Evolutionary conservation across 2,797 vertebrate species (phyloP).

Genomic region (Cercopithecus diana): DNA sequence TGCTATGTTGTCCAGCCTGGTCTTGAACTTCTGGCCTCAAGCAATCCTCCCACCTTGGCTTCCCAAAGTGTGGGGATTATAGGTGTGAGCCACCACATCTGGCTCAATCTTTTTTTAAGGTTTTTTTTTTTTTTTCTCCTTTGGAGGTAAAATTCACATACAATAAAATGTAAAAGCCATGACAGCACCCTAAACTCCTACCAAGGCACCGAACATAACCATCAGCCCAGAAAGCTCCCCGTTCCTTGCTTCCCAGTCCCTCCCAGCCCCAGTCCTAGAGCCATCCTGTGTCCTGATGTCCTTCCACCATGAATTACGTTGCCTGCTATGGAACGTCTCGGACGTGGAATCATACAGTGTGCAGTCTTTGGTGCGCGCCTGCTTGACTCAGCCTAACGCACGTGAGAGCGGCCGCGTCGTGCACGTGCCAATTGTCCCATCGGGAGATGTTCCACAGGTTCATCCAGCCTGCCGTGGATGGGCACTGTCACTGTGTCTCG

Average conservation of each 20-base stretch:
- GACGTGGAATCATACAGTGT: rapidly evolving
- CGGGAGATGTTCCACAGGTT: rapidly evolving
- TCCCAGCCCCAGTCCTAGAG: background rate
- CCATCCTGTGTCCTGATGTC: background rate
- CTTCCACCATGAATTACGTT: background rate
- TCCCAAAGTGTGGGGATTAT: background rate
- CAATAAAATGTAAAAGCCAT: background rate
- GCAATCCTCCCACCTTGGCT: background rate
- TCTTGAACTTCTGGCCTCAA: background rate
- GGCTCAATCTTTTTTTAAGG: background rate
- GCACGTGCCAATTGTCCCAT: rapidly evolving
- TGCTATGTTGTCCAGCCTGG: background rate
- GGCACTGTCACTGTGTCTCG: background rate
- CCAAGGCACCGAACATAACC: background rate
- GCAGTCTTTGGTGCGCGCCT: rapidly evolving
- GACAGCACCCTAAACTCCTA: background rate
- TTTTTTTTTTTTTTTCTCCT: background rate
- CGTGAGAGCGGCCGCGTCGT: rapidly evolving
- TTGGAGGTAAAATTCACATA: background rate
- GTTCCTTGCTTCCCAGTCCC: background rate
- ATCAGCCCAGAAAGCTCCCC: background rate
- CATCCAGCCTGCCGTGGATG: background rate
- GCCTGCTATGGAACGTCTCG: rapidly evolving
- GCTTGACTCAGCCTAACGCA: rapidly evolving
- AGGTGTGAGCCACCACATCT: background rate